A percentile compares a stretch with the other conserved stretches of the same genome.
phyloP scores from a whole-genome alignment of 2,888 invertebrate species.

The Tigriopus californicus region DNA sequence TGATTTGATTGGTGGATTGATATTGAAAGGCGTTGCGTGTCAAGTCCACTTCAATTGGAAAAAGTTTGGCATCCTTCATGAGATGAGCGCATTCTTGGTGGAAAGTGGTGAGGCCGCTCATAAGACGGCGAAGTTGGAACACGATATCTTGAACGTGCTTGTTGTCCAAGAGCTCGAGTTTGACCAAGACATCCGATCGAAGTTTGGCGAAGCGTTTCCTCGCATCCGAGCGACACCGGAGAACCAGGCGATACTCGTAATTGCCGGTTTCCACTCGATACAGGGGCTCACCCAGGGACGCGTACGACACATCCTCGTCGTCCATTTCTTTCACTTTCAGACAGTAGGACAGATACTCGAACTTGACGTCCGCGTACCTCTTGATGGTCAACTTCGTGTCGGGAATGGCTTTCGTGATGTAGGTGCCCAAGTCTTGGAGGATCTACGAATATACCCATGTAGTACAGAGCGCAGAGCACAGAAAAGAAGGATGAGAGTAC shows the following conservation, averaged over 20 bases:
- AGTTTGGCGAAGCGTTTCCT: conserved; percentile 54
- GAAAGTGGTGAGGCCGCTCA: conserved; percentile 58
- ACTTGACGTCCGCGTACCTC: conserved; percentile 96
- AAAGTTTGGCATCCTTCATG: conserved; percentile 53
- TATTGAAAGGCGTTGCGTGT: too few species aligned
- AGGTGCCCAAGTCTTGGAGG: conserved; percentile 82
- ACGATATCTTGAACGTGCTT: conserved; percentile 72
- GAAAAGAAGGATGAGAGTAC: too few species aligned
- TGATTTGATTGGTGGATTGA: too few species aligned
- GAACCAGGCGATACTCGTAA: conserved; percentile 87
- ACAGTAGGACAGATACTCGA: conserved; percentile 96
- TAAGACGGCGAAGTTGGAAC: conserved; percentile 45
- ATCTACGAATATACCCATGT: conserved; percentile 46
- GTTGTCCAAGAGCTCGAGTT: conserved; percentile 88
- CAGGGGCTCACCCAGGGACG: conserved; percentile 77
- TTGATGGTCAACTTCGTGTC: conserved; percentile 92
- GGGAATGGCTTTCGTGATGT: conserved; percentile 90
- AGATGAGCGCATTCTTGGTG: conserved; percentile 55
- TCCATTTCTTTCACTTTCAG: conserved; percentile 98
- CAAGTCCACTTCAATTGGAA: conserved; percentile 83
- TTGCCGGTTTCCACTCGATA: conserved; percentile 98
- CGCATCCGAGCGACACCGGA: conserved; percentile 90
- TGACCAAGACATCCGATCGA: conserved; percentile 72
- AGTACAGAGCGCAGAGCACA: too few species aligned
- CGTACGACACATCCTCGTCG: conserved; percentile 90